Percentiles rank a stretch among this genome's conserved stretches.
Conservation (phyloP, 2,113 vertebrate species). For the Microtus montanus region DNA sequence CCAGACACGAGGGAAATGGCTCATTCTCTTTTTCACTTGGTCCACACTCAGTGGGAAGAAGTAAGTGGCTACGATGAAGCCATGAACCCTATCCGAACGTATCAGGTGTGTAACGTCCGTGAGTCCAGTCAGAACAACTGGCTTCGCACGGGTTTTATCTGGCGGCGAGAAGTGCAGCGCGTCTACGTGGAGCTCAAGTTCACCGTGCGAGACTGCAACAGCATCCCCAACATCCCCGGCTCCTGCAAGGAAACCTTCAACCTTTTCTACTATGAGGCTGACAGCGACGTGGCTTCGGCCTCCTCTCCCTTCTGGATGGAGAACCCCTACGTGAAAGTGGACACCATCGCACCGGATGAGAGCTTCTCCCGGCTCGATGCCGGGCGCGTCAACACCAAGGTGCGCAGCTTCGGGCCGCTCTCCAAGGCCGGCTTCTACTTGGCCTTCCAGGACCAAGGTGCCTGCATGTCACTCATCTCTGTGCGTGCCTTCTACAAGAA, state of each 20-base stretch:
- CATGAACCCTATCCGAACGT: slow-evolving; percentile 98
- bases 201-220: slow-evolving; percentile 97
- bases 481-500: slow-evolving; percentile 99
- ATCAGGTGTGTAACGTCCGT: slow-evolving; percentile 96
- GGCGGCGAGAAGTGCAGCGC: slow-evolving; percentile 93
- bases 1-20: neutral
- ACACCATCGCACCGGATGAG: slow-evolving; percentile 97
- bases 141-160: slow-evolving; percentile 96
- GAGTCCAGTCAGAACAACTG: slow-evolving; percentile 97
- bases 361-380: slow-evolving; percentile 97
- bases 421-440: slow-evolving; percentile 98
- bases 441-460: slow-evolving; percentile 98
- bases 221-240: slow-evolving; percentile 97
- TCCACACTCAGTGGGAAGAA: slow-evolving; percentile 93
- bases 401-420: slow-evolving; percentile 97
- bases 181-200: slow-evolving; percentile 98
- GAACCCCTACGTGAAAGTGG: slow-evolving; percentile 98
- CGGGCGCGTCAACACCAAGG: slow-evolving; percentile 95
- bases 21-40: slow-evolving; percentile 12
- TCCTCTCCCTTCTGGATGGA: slow-evolving; percentile 99
- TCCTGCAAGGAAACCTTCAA: slow-evolving; percentile 99
- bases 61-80: slow-evolving; percentile 97
- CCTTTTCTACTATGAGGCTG: slow-evolving; percentile 97
- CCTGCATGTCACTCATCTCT: slow-evolving; percentile 98
- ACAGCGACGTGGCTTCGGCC: slow-evolving; percentile 95